phyloP scores from a whole-genome alignment of 1,140 invertebrate genomes.

The Batillaria attramentaria region DNA sequence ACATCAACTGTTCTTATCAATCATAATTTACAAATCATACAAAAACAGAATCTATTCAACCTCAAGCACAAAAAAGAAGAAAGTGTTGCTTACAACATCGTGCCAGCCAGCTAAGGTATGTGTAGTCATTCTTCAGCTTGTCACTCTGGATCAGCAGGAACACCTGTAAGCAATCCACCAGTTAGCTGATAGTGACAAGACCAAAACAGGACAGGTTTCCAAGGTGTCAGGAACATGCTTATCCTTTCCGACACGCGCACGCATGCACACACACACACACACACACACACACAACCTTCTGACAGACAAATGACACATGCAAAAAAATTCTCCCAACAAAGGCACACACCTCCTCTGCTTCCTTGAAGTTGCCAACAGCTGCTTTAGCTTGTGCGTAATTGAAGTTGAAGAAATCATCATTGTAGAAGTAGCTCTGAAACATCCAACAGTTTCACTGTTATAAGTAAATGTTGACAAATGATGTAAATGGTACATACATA shows the following conservation, averaged over 20 bases:
- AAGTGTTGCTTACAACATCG: conserved; percentile 90
- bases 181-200: neutral
- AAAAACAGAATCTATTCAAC: conserved; percentile 6
- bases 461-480: conserved; percentile 19
- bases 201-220: neutral
- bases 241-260: neutral
- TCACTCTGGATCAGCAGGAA: conserved; percentile 90
- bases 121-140: conserved; percentile 86
- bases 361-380: conserved; percentile 92
- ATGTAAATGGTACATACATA: neutral
- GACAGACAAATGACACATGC: neutral
- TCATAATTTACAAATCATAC: no score
- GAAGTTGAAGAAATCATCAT: conserved; percentile 97
- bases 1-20: no score
- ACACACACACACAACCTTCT: neutral
- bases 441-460: no score
- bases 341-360: conserved; percentile 88
- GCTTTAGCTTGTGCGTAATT: conserved; percentile 97
- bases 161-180: conserved; percentile 69
- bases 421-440: conserved; percentile 86
- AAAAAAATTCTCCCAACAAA: neutral
- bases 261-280: neutral
- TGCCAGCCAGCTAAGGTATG: conserved; percentile 90
- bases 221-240: neutral
- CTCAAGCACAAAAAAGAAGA: neutral